phyloP scores from a whole-genome alignment of 2,113 vertebrate species.

The Otolemur garnettii region DNA sequence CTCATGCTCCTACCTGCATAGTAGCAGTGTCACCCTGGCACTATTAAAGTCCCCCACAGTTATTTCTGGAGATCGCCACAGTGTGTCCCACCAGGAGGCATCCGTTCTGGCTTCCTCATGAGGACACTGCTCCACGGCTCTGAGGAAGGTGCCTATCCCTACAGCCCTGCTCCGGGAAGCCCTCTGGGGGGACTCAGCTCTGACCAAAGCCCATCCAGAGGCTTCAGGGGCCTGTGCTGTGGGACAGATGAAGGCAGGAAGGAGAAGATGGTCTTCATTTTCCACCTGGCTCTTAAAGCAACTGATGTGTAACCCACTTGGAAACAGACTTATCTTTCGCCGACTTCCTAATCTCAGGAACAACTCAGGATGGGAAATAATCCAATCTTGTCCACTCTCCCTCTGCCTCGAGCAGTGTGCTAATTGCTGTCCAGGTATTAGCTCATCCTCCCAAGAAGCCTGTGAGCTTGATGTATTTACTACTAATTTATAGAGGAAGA shows the following conservation, averaged over 20 bases:
- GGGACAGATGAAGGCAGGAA: background rate
- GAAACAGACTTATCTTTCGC: background rate
- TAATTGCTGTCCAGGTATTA: background rate
- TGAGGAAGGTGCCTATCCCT: background rate
- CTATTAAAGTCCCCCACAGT: background rate
- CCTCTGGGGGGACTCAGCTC: background rate
- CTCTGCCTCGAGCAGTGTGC: background rate
- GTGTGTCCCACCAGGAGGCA: background rate
- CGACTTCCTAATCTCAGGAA: background rate
- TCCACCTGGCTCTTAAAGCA: background rate
- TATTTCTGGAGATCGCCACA: background rate
- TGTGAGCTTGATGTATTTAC: background rate
- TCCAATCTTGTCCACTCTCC: background rate
- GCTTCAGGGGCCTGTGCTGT: background rate
- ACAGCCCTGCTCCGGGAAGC: rapidly evolving
- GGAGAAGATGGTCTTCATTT: background rate
- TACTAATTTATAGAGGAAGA: background rate
- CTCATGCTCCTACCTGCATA: background rate
- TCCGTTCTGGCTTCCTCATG: background rate
- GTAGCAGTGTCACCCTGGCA: background rate
- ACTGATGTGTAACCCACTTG: background rate
- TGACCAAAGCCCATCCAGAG: background rate
- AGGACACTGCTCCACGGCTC: background rate
- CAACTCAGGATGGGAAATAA: background rate
- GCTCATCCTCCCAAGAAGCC: background rate